Evolutionary conservation across 2,113 vertebrate species (phyloP).

Genomic region (Gracilinanus agilis): DNA sequence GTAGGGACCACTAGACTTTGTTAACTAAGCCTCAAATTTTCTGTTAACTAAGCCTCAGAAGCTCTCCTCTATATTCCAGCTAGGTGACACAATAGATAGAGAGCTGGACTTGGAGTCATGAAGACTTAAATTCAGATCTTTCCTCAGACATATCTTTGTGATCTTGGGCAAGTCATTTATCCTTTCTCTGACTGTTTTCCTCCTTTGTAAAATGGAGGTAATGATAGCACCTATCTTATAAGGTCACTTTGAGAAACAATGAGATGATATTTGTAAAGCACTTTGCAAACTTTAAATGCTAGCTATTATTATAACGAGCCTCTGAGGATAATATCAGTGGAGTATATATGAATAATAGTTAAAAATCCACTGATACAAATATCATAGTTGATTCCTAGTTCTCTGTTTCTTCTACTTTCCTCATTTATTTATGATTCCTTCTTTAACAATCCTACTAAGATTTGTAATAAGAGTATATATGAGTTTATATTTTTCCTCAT

Average conservation of each 20-base stretch:
- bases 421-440: background rate
- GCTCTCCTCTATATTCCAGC: no score
- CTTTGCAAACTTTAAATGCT: background rate
- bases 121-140: background rate
- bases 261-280: background rate
- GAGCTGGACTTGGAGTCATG: background rate
- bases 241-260: background rate
- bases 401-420: background rate
- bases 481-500: background rate
- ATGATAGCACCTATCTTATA: background rate
- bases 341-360: background rate
- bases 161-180: background rate
- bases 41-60: background rate
- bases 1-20: background rate
- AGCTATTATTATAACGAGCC: background rate
- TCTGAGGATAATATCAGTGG: background rate
- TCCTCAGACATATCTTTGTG: background rate
- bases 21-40: background rate
- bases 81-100: background rate
- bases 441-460: background rate
- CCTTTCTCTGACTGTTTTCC: background rate
- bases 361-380: background rate
- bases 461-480: background rate
- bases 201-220: background rate
- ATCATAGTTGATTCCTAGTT: background rate